Evolutionary conservation across 2,888 invertebrate genomes (phyloP).

Genomic region (Heliconius aoede): DNA sequence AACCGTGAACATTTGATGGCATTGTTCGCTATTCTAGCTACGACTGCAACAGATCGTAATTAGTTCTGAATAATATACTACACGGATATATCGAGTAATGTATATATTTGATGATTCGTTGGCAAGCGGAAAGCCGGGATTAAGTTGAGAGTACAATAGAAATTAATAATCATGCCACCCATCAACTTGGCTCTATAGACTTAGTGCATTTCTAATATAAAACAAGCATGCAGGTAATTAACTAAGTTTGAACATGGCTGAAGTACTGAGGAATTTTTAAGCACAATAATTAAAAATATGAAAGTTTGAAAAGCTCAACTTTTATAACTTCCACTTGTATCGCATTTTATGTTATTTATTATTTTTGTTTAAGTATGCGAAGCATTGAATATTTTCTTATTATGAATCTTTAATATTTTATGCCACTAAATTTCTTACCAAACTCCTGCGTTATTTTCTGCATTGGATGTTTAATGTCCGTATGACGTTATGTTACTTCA

Average conservation of each 20-base stretch:
- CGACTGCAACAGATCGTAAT: constrained; percentile 37
- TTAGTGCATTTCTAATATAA: constrained; percentile 4
- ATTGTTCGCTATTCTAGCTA: constrained; percentile 15
- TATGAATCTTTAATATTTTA: not conserved
- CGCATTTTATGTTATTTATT: not conserved
- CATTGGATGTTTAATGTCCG: constrained; percentile 39
- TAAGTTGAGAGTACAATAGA: constrained; percentile 23
- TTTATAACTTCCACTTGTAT: not conserved
- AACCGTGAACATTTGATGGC: not conserved
- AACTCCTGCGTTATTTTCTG: constrained; percentile 21
- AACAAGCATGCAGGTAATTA: constrained; percentile 2
- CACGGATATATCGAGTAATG: constrained; percentile 39
- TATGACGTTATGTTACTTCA: constrained; percentile 45
- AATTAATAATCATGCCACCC: constrained; percentile 17
- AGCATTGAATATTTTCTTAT: not conserved
- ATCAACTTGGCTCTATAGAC: constrained; percentile 2
- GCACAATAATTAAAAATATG: constrained; percentile 6
- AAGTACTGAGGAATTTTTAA: not conserved
- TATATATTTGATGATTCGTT: constrained; percentile 38
- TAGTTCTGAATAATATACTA: constrained; percentile 41
- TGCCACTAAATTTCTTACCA: not conserved
- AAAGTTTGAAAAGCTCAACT: not conserved
- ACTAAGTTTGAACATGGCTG: constrained; percentile 1
- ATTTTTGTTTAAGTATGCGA: not conserved
- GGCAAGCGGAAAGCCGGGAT: constrained; percentile 34